Conservation (phyloP, 2,888 invertebrate species). For the Dicranocentrus wangi region DNA sequence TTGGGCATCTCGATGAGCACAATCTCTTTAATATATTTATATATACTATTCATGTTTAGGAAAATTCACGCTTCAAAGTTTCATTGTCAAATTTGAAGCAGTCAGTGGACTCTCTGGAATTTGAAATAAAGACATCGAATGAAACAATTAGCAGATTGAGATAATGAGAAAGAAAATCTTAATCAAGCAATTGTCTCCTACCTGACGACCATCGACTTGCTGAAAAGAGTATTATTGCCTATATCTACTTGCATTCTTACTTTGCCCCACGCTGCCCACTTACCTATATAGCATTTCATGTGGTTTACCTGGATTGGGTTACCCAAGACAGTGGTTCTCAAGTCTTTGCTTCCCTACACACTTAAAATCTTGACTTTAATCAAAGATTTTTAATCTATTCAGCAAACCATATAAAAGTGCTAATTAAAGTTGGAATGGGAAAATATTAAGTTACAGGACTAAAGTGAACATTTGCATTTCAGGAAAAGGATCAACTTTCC, state of each 20-base stretch:
- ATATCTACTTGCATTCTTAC: too few relatives aligned
- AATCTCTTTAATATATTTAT: too few relatives aligned
- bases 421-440: too few relatives aligned
- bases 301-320: neutral
- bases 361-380: too few relatives aligned
- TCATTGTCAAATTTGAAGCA: conserved; percentile 70
- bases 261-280: conserved; percentile 23
- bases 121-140: conserved; percentile 67
- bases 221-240: conserved; percentile 72
- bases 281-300: too few relatives aligned
- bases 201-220: conserved; percentile 70
- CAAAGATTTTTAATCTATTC: neutral
- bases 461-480: too few relatives aligned
- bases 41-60: too few relatives aligned
- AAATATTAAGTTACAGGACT: too few relatives aligned
- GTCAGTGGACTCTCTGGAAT: conserved; percentile 70
- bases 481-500: conserved; percentile 72
- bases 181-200: conserved; percentile 72
- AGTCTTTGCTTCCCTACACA: neutral
- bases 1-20: neutral
- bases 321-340: neutral
- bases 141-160: conserved; percentile 70
- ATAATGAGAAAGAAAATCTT: conserved; percentile 71
- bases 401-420: too few relatives aligned
- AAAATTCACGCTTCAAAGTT: conserved; percentile 70